Evolutionary conservation across 2,888 invertebrate species (phyloP).

Genomic region (Dicranocentrus wangi): DNA sequence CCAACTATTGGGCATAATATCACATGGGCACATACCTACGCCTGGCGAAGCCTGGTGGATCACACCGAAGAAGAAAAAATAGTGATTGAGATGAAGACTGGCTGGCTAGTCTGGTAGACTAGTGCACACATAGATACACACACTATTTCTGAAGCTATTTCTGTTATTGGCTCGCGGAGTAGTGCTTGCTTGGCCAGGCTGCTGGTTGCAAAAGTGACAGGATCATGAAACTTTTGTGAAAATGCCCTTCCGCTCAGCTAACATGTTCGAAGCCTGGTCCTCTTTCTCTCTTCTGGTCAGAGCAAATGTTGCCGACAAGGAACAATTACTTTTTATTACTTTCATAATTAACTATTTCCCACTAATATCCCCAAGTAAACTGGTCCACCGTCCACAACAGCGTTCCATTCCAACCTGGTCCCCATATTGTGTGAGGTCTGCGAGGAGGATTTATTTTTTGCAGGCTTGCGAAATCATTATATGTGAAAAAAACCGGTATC

Average conservation of each 20-base stretch:
- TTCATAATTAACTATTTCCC: constrained; percentile 57
- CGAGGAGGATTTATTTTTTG: no score
- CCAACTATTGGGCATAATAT: no score
- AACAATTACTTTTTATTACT: constrained; percentile 54
- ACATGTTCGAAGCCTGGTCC: no score
- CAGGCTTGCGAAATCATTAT: no score
- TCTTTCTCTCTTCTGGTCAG: constrained; percentile 25
- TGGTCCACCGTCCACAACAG: background rate
- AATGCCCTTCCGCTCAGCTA: no score
- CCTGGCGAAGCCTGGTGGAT: background rate
- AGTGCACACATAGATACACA: no score
- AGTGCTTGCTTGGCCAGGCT: background rate
- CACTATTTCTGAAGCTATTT: constrained; percentile 3
- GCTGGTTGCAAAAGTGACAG: background rate
- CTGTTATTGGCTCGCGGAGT: constrained; percentile 8
- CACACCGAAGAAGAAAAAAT: background rate
- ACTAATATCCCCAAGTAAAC: constrained; percentile 20
- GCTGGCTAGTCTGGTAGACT: background rate
- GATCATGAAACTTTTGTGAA: background rate
- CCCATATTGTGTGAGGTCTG: no score
- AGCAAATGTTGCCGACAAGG: constrained; percentile 48
- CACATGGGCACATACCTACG: constrained; percentile 2
- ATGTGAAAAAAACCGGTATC: no score
- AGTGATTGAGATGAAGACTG: constrained; percentile 39
- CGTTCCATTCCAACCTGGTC: no score